Evolutionary conservation across 1,140 invertebrate species (phyloP).

Genomic region (Brachystomella parvula): DNA sequence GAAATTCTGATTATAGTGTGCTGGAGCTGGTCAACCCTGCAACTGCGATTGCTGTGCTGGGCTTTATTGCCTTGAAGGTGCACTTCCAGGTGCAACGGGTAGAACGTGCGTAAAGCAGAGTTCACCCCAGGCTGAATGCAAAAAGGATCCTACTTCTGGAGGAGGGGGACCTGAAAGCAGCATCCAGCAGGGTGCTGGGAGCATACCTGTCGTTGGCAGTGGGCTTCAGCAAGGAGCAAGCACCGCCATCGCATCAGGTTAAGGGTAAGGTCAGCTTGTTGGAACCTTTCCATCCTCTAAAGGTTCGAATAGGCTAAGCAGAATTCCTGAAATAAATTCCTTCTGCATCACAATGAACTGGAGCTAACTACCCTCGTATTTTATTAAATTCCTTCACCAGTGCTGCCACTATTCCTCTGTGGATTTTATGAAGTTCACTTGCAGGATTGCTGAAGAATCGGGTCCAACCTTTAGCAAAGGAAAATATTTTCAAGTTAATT

Average conservation of each 20-base stretch:
- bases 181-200: not conserved
- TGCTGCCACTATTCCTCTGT: too few species aligned
- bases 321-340: too few species aligned
- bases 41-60: slow-evolving; percentile 11
- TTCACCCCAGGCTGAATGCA: not conserved
- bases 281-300: too few species aligned
- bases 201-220: not conserved
- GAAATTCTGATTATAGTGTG: slow-evolving; percentile 1
- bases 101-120: not conserved
- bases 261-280: not conserved
- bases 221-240: not conserved
- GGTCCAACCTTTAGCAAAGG: not conserved
- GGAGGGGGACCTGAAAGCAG: not conserved
- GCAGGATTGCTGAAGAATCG: not conserved
- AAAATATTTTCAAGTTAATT: not conserved
- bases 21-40: not conserved
- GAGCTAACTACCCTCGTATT: too few species aligned
- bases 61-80: not conserved
- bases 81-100: not conserved
- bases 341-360: too few species aligned
- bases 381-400: too few species aligned
- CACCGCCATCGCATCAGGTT: not conserved
- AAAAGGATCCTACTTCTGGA: not conserved
- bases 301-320: too few species aligned
- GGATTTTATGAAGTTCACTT: too few species aligned